A percentile compares a stretch with the other conserved stretches of the same genome.
These are phyloP conservation scores for Drosophila oshimai DNA, from an alignment of 1,140 invertebrate species.

Conservation along the genomic window DNA sequence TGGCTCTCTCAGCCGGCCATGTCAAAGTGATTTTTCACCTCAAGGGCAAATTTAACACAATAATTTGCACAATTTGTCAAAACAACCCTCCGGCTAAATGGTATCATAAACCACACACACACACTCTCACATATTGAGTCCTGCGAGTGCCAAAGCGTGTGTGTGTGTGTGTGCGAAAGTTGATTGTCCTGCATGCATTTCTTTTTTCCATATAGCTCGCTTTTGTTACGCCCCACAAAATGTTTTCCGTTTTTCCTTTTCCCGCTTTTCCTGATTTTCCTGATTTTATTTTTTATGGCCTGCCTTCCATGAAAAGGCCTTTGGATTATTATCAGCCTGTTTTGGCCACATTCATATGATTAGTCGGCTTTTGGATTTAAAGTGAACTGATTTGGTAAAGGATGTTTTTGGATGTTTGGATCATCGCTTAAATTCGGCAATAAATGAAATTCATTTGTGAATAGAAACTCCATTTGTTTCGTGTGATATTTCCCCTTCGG, in stretches of 20 bases:
- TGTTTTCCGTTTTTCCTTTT: constrained; percentile 13
- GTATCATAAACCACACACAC: constrained; percentile 62
- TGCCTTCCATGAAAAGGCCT: constrained; percentile 15
- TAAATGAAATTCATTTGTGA: neutral
- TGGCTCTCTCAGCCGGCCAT: constrained; percentile 41
- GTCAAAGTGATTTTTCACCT: constrained; percentile 81
- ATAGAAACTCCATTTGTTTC: neutral
- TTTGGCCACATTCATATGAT: constrained; percentile 19
- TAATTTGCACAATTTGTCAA: constrained; percentile 82
- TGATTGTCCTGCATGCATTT: constrained; percentile 67
- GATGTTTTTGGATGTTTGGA: neutral
- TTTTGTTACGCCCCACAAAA: constrained; percentile 45
- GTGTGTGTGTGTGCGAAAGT: constrained; percentile 21
- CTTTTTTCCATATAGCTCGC: constrained; percentile 31
- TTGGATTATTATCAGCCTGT: constrained; percentile 24
- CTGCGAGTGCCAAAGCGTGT: neutral
- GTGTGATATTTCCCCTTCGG: too few species aligned
- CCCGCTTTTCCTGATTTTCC: neutral
- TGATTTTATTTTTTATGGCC: constrained; percentile 4
- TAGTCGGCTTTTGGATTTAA: constrained; percentile 19
- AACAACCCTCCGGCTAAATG: constrained; percentile 79
- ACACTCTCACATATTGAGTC: constrained; percentile 11
- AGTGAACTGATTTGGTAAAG: neutral
- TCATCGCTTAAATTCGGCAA: neutral
- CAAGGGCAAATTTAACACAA: constrained; percentile 82